Conservation (phyloP, 2,113 vertebrate species). For the zebrafish (Danio rerio) region DNA sequence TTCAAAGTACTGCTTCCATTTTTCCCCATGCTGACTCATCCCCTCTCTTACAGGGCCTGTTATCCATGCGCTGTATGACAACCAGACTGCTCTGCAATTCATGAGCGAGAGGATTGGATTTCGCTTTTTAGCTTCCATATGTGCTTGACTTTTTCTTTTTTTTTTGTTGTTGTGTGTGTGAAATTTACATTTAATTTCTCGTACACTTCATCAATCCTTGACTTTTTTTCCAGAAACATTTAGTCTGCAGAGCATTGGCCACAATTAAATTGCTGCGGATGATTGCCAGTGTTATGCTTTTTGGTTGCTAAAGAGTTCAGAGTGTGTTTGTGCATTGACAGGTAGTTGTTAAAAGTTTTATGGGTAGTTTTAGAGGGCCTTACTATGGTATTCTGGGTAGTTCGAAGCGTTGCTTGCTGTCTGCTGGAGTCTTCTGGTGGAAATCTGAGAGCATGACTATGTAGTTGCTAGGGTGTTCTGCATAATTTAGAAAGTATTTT, state of each 20-base stretch:
- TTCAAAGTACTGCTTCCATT: constrained; percentile 13
- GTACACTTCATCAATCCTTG: too few relatives aligned
- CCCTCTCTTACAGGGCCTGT: constrained; percentile 1
- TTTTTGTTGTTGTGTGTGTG: background rate
- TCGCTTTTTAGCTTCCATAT: constrained; percentile 2
- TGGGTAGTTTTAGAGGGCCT: too few relatives aligned
- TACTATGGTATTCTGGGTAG: too few relatives aligned
- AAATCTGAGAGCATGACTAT: too few relatives aligned
- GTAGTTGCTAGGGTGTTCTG: too few relatives aligned
- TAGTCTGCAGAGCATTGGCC: background rate
- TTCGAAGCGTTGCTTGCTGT: too few relatives aligned
- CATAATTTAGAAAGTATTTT: too few relatives aligned
- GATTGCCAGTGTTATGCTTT: background rate
- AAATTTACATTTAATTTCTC: background rate
- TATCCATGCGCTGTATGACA: background rate
- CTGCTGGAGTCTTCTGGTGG: too few relatives aligned
- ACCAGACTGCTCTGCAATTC: constrained; percentile 17
- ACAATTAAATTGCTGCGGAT: background rate
- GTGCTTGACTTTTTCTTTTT: background rate
- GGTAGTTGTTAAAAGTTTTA: too few relatives aligned
- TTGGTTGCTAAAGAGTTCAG: background rate
- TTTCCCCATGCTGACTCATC: constrained; percentile 20
- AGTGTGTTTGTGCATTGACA: background rate
- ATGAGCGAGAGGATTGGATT: constrained; percentile 3
- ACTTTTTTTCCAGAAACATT: background rate